Evolutionary conservation across 2,888 invertebrate genomes (phyloP), one percentile per base, ranked within the genome.

Genomic region (Tortricodes alternella): DNA sequence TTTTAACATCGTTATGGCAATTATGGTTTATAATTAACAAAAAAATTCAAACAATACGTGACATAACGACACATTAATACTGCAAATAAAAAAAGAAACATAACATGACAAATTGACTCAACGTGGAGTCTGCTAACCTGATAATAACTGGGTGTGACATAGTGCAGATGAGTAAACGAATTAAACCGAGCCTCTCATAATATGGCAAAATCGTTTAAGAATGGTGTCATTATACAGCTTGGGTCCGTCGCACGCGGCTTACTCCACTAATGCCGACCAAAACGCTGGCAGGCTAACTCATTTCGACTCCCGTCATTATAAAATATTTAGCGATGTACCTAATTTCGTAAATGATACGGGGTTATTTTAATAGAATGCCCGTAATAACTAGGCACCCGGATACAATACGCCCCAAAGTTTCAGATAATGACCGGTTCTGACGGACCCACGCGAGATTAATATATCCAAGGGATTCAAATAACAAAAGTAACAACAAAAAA

Each of bases 321-420:
- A 89, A 90, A 89, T 90, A 89, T 90, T 90, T 90, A 90, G 89
- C 89, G 85, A 86, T 85, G 78, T 78, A 81, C 79, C 87, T 84
- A 87, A 90, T 89, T 90, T 87, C 66, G 74, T 83, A 86, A 89
- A 89, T 86, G 83, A 87, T 85, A 83, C 80, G 70, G 78, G 76
- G 81, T 76, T 81, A 85, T 87, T 89, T 87, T 86, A 85, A 85
- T 87, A 89, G 85, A 87, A 83, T 76, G 83, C 71, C 78, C 78
- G 73, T 89, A 90, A 90, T 90, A 88, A 88, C 83, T 84, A 86
- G 83, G 86, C 86, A 87, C 75, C 85, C 85, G 85, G 77, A 81
- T 86, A 80, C 78, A 82, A 76, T 80, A 89, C 90, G 90, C 90
- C 89, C 89, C 83, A 71, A 81, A 86, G 83, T 89, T 90, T 88